Conservation (phyloP, 2,113 vertebrate genomes). For the Apodemus speciosus region DNA sequence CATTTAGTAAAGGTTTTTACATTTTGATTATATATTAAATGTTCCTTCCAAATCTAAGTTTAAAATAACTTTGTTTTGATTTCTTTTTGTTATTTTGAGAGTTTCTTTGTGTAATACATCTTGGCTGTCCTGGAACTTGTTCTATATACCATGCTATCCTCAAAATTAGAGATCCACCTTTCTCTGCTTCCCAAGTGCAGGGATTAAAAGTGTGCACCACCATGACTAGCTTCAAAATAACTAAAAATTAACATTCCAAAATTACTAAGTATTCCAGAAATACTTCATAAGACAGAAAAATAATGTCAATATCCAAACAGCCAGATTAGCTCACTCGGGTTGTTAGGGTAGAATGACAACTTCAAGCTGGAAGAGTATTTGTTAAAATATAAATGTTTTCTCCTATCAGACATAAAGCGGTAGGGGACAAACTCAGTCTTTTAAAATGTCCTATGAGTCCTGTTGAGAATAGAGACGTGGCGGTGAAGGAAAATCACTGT, state of each 20-base stretch:
- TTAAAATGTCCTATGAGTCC: background rate
- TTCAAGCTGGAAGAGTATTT: background rate
- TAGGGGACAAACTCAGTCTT: background rate
- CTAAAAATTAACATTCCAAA: background rate
- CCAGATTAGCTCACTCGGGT: background rate
- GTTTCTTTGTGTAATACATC: background rate
- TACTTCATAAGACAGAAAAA: background rate
- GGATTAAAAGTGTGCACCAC: background rate
- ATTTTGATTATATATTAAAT: background rate
- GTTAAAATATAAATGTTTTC: background rate
- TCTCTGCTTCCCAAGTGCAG: background rate
- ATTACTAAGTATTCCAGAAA: background rate
- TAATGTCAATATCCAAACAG: background rate
- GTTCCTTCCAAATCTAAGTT: constrained; percentile 4
- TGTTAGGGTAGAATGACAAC: background rate
- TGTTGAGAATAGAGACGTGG: background rate
- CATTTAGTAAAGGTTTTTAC: constrained; percentile 2
- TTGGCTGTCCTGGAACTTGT: background rate
- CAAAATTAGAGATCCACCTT: background rate
- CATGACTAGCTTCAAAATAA: background rate
- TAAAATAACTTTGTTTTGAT: background rate
- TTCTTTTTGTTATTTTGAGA: background rate
- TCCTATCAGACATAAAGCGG: background rate
- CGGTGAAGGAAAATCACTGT: background rate
- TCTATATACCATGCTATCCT: background rate